phyloP scores from a whole-genome alignment of 2,888 invertebrate genomes.

The Trilocha varians region DNA sequence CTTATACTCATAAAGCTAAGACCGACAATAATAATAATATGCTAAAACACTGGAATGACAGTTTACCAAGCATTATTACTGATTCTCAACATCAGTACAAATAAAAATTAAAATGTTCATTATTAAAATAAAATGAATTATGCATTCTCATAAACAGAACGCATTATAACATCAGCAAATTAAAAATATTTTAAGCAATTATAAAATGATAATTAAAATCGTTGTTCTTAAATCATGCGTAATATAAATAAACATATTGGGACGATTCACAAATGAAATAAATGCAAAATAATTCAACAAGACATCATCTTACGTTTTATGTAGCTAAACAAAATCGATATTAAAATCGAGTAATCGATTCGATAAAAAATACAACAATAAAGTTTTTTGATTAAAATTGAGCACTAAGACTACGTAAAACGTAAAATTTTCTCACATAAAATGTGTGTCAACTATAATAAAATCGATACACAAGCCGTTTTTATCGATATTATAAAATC shows the following conservation, averaged over 20 bases:
- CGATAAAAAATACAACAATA: not conserved
- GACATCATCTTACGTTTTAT: not conserved
- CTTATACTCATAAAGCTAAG: constrained; percentile 62
- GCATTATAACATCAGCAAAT: constrained; percentile 47
- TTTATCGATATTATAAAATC: constrained; percentile 4
- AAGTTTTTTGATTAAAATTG: not conserved
- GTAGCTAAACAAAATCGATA: constrained; percentile 5
- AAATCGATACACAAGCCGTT: constrained; percentile 10
- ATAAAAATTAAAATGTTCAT: constrained; percentile 24
- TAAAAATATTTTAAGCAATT: constrained; percentile 46
- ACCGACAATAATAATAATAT: constrained; percentile 54
- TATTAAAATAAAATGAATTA: constrained; percentile 30
- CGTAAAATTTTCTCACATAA: constrained; percentile 16
- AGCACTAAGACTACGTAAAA: not conserved
- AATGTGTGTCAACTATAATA: constrained; percentile 11
- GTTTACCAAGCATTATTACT: constrained; percentile 28
- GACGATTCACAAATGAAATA: constrained; percentile 43
- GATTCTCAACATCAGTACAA: constrained; percentile 8
- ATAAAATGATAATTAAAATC: constrained; percentile 36
- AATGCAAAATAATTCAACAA: constrained; percentile 37
- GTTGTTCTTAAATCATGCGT: constrained; percentile 48
- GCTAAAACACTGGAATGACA: constrained; percentile 66
- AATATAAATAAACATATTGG: constrained; percentile 21
- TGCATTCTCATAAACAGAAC: constrained; percentile 38
- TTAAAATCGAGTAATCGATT: constrained; percentile 5